Percentiles rank a stretch among this genome's conserved stretches.
Conservation (phyloP, 2,113 vertebrate genomes). For the Corydoras sp. region DNA sequence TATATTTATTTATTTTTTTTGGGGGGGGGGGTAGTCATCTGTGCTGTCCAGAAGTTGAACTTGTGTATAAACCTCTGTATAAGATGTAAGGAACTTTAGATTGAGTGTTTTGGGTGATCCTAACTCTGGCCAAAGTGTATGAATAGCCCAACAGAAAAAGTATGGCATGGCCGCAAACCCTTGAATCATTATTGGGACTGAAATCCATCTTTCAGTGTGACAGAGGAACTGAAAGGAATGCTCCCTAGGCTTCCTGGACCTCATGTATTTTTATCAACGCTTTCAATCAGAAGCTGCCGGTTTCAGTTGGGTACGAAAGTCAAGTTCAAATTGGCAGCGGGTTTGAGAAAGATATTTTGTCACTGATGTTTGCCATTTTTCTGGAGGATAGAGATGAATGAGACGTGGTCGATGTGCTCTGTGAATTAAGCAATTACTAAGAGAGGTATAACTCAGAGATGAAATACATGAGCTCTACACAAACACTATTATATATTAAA, state of each 20-base stretch:
- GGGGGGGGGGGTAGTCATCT: too few relatives aligned
- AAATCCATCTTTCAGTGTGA: constrained; percentile 44
- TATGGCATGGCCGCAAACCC: constrained; percentile 18
- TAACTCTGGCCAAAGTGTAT: constrained; percentile 11
- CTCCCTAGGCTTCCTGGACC: constrained; percentile 46
- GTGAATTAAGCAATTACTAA: constrained; percentile 18
- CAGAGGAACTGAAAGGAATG: constrained; percentile 29
- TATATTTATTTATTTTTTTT: too few relatives aligned
- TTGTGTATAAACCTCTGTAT: too few relatives aligned
- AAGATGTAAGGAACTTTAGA: background rate
- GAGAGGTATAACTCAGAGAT: background rate
- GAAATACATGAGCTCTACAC: background rate
- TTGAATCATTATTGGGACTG: constrained; percentile 45
- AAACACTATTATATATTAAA: too few relatives aligned
- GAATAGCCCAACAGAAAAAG: constrained; percentile 13
- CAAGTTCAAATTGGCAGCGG: constrained; percentile 53
- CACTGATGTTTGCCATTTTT: constrained; percentile 9
- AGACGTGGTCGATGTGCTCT: constrained; percentile 13
- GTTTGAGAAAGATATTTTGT: constrained; percentile 41
- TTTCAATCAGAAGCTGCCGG: constrained; percentile 48
- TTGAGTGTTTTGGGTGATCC: constrained; percentile 22
- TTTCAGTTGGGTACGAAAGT: constrained; percentile 46
- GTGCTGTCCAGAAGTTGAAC: too few relatives aligned
- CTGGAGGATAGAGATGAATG: constrained; percentile 21
- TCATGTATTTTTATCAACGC: constrained; percentile 51